A percentile compares a stretch with the other conserved stretches of the same genome.
phyloP scores from a whole-genome alignment of 2,113 vertebrate genomes.

The Cephalopholis sonnerati region DNA sequence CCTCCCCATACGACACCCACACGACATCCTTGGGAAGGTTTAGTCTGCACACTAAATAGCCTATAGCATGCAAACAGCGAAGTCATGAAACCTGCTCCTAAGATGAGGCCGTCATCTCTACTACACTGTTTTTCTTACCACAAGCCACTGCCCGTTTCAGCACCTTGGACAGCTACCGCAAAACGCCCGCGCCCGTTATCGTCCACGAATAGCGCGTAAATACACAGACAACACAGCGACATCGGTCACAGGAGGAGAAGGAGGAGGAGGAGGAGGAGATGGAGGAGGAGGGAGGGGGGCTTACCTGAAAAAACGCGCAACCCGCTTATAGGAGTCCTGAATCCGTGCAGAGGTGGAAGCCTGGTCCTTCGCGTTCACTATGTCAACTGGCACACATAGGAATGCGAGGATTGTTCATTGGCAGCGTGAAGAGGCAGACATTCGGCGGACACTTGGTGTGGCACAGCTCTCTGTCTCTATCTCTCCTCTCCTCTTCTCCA shows the following conservation, averaged over 20 bases:
- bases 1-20: conserved; percentile 49
- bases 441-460: conserved; percentile 76
- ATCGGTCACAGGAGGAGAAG: conserved; percentile 52
- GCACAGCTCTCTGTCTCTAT: conserved; percentile 50
- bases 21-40: conserved; percentile 60
- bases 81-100: conserved; percentile 66
- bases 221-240: conserved; percentile 53
- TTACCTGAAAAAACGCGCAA: conserved; percentile 76
- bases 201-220: conserved; percentile 50
- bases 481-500: conserved; percentile 57
- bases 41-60: conserved; percentile 64
- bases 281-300: conserved; percentile 9
- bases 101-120: conserved; percentile 56
- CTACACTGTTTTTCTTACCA: conserved; percentile 25
- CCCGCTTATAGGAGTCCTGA: conserved; percentile 70
- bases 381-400: conserved; percentile 84
- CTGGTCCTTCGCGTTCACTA: conserved; percentile 65
- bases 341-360: conserved; percentile 73
- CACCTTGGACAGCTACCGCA: conserved; percentile 75
- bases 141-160: conserved; percentile 60
- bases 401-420: conserved; percentile 81
- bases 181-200: conserved; percentile 48
- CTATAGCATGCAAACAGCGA: conserved; percentile 64
- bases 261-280: background rate
- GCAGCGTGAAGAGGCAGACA: conserved; percentile 73